Percentiles rank a stretch among this genome's conserved stretches.
Conservation (phyloP, 2,113 vertebrate genomes). For the Cebidichthys violaceus region DNA sequence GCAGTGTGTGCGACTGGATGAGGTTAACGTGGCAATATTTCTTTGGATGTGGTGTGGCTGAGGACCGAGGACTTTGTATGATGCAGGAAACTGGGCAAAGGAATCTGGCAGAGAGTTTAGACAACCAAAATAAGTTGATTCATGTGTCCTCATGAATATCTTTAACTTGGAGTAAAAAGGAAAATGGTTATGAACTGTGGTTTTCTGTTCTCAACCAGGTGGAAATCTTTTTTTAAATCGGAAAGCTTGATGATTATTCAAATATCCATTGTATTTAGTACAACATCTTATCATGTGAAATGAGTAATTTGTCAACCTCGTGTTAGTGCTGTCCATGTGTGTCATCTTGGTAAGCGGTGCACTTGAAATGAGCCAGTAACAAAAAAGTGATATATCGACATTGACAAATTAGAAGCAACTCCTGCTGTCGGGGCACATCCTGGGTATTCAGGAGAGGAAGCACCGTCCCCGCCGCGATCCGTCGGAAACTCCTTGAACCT, state of each 20-base stretch:
- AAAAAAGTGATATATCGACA: constrained; percentile 38
- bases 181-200: background rate
- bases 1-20: background rate
- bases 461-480: background rate
- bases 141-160: background rate
- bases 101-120: background rate
- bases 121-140: background rate
- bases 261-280: background rate
- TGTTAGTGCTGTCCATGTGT: background rate
- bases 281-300: background rate
- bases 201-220: background rate
- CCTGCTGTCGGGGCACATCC: background rate
- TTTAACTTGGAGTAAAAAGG: background rate
- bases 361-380: constrained; percentile 22
- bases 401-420: constrained; percentile 50
- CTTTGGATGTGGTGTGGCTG: background rate
- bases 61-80: background rate
- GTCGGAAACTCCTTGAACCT: constrained; percentile 33
- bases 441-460: constrained; percentile 18
- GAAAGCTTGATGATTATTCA: background rate
- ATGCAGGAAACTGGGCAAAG: background rate
- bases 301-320: background rate
- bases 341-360: background rate
- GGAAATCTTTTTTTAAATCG: background rate
- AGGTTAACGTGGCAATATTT: background rate